These are phyloP conservation scores for Columbina picui DNA, from an alignment of 2,113 vertebrate genomes.

Conservation along the genomic window DNA sequence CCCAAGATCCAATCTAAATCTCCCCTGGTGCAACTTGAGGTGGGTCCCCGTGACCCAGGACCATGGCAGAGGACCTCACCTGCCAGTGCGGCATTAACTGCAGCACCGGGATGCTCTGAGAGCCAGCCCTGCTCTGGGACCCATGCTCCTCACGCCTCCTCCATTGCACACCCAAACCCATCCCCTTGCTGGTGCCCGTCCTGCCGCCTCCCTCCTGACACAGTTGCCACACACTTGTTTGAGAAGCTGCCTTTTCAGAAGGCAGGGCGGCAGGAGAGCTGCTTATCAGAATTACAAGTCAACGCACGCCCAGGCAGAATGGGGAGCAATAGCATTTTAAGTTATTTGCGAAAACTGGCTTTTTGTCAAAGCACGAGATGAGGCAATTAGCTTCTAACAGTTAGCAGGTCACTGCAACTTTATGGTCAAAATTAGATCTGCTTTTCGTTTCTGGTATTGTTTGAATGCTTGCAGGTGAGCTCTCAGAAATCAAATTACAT, in stretches of 20 bases:
- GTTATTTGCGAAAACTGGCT: not conserved
- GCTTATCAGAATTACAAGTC: not conserved
- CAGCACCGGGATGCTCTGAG: accelerated
- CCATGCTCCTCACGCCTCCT: accelerated
- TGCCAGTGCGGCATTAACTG: accelerated
- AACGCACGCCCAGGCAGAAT: not conserved
- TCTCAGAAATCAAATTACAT: not conserved
- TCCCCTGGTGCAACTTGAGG: too few relatives aligned
- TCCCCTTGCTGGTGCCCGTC: accelerated
- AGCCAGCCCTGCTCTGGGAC: not conserved
- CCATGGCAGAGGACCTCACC: not conserved
- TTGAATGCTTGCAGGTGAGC: not conserved
- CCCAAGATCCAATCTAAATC: too few relatives aligned
- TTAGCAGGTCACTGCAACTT: not conserved
- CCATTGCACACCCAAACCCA: not conserved
- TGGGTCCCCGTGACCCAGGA: accelerated
- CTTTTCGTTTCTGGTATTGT: not conserved
- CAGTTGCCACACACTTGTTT: accelerated
- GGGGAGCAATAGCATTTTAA: not conserved
- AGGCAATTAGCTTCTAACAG: not conserved
- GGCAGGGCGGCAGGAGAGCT: not conserved
- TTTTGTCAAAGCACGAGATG: not conserved
- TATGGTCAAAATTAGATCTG: not conserved
- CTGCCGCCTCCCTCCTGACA: not conserved
- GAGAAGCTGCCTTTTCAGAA: not conserved